A percentile compares a stretch with the other conserved stretches of the same genome.
These are phyloP conservation scores for Acipenser ruthenus DNA, from an alignment of 2,797 vertebrate species.

Conservation along the genomic window DNA sequence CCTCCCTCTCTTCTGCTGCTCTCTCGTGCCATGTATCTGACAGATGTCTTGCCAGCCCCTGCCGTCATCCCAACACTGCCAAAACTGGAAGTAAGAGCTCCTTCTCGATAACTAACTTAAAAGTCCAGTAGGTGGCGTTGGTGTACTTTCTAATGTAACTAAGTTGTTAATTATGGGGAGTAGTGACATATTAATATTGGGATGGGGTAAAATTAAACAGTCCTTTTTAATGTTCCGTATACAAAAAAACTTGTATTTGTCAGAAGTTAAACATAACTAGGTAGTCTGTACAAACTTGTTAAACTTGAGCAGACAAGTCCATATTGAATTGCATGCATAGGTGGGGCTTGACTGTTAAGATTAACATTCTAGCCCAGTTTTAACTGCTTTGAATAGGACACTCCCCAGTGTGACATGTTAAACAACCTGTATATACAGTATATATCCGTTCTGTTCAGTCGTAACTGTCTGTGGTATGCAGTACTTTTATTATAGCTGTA, in stretches of 20 bases:
- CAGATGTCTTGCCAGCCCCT: constrained; percentile 76
- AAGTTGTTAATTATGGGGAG: background rate
- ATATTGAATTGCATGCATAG: too few species aligned
- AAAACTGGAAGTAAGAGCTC: constrained; percentile 59
- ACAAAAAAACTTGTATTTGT: constrained; percentile 6
- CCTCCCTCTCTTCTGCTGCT: constrained; percentile 82
- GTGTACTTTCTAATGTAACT: background rate
- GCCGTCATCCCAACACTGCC: constrained; percentile 60
- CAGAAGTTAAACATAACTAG: too few species aligned
- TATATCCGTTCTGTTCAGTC: too few species aligned
- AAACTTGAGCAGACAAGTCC: too few species aligned
- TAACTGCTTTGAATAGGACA: too few species aligned
- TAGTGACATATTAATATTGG: background rate
- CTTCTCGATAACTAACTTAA: background rate
- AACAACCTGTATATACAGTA: too few species aligned
- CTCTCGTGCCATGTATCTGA: constrained; percentile 90
- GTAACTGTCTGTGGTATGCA: too few species aligned
- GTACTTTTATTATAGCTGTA: too few species aligned
- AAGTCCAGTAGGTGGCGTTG: background rate
- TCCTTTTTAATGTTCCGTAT: background rate
- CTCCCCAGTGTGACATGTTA: too few species aligned
- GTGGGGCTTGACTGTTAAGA: too few species aligned
- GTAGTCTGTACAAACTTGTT: too few species aligned
- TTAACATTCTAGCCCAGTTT: too few species aligned
- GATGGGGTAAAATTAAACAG: background rate